These are phyloP conservation scores for Timema podura DNA, from an alignment of 2,888 invertebrate species.

Conservation along the genomic window DNA sequence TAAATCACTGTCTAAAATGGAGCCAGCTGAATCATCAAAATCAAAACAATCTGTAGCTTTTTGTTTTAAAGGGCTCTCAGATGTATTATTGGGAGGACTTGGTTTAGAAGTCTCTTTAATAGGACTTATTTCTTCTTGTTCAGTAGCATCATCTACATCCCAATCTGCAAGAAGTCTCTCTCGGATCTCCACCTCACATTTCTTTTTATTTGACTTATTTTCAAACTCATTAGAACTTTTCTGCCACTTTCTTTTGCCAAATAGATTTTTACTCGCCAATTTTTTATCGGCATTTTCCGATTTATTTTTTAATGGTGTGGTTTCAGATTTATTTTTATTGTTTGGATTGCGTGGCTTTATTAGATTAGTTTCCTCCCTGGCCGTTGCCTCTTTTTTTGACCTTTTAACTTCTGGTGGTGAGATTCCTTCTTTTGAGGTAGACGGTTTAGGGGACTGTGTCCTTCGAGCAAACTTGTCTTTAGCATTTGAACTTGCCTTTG, in stretches of 20 bases:
- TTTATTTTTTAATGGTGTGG: slow-evolving; percentile 36
- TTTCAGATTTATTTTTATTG: no score
- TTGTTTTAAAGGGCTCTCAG: slow-evolving; percentile 14
- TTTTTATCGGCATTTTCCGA: slow-evolving; percentile 39
- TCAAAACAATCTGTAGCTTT: slow-evolving; percentile 65
- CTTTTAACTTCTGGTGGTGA: no score
- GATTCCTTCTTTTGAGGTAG: no score
- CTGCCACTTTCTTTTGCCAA: slow-evolving; percentile 37
- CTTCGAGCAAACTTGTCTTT: no score
- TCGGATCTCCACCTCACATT: slow-evolving; percentile 61
- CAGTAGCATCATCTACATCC: slow-evolving; percentile 59
- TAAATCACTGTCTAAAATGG: slow-evolving; percentile 48
- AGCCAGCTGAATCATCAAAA: slow-evolving; percentile 68
- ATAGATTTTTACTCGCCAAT: slow-evolving; percentile 21
- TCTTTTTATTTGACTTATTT: slow-evolving; percentile 47
- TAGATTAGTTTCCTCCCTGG: no score
- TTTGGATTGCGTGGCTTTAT: no score
- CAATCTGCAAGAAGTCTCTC: slow-evolving; percentile 72
- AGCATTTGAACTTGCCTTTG: no score
- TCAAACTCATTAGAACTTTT: slow-evolving; percentile 33
- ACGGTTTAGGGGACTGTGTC: no score
- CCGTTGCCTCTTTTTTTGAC: no score
- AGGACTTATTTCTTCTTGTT: slow-evolving; percentile 39
- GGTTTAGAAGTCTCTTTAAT: slow-evolving; percentile 14
- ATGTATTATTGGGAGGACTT: not conserved